phyloP scores from a whole-genome alignment of 2,797 vertebrate genomes.

The Hippocampus kuda region DNA sequence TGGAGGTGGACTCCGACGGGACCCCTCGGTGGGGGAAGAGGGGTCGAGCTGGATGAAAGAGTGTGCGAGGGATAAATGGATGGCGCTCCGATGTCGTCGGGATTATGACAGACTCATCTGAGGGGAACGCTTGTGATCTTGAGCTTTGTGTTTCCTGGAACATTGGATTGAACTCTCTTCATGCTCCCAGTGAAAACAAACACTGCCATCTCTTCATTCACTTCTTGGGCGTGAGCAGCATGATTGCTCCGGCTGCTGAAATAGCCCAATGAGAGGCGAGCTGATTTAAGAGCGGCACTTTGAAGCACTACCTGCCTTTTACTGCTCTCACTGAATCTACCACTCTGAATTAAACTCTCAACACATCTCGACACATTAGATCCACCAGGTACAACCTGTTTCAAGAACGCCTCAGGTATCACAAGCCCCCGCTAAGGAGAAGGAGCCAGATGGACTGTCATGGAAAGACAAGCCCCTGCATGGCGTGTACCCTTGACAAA shows the following conservation, averaged over 20 bases:
- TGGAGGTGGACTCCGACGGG: slow-evolving; percentile 48
- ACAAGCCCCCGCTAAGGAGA: background rate
- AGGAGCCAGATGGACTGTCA: no score
- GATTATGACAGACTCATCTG: slow-evolving; percentile 58
- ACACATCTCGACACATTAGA: background rate
- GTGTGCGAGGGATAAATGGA: slow-evolving; percentile 22
- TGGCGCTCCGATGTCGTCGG: slow-evolving; percentile 52
- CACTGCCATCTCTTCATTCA: slow-evolving; percentile 22
- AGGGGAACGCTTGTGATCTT: slow-evolving; percentile 55
- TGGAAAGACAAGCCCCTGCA: background rate
- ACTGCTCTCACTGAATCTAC: slow-evolving; percentile 37
- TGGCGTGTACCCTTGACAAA: background rate
- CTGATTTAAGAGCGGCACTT: no score
- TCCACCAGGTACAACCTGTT: background rate
- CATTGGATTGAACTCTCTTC: slow-evolving; percentile 41
- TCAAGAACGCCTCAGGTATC: background rate
- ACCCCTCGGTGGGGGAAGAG: slow-evolving; percentile 19
- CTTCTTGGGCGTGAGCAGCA: slow-evolving; percentile 17
- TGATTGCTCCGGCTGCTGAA: slow-evolving; percentile 31
- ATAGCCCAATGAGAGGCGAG: slow-evolving; percentile 22
- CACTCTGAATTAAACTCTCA: slow-evolving; percentile 30
- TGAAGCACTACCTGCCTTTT: slow-evolving; percentile 7
- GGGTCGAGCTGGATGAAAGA: slow-evolving; percentile 43
- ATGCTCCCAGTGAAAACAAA: slow-evolving; percentile 24
- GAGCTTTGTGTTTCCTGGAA: slow-evolving; percentile 57